These are phyloP conservation scores for Sylvilagus bachmani DNA, from an alignment of 2,113 vertebrate genomes.

Conservation along the genomic window DNA sequence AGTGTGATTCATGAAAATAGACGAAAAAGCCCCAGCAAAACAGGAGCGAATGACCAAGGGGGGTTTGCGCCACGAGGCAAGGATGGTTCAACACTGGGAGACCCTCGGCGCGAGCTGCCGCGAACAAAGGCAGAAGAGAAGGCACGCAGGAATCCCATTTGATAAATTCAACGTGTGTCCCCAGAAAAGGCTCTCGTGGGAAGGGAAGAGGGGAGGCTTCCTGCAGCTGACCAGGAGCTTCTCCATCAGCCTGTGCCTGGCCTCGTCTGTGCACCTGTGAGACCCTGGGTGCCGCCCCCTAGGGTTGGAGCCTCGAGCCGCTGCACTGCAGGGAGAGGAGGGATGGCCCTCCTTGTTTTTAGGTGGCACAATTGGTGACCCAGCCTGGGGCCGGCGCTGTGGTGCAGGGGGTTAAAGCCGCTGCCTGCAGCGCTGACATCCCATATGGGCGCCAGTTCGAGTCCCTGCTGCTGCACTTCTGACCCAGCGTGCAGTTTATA, in stretches of 20 bases:
- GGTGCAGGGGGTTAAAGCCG: too few species aligned
- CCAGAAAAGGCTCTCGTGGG: too few species aligned
- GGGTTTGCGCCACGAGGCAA: not conserved
- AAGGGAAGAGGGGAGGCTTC: not conserved
- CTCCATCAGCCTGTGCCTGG: not conserved
- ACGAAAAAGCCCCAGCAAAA: not conserved
- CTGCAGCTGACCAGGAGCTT: accelerated
- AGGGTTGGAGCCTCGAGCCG: not conserved
- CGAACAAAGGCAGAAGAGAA: not conserved
- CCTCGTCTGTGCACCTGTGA: too few species aligned
- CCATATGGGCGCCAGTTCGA: too few species aligned
- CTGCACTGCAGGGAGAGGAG: not conserved
- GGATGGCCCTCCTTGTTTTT: not conserved
- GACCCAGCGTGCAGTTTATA: not conserved
- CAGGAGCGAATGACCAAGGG: not conserved
- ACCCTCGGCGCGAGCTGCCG: accelerated
- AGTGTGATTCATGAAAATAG: not conserved
- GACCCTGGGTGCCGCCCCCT: not conserved
- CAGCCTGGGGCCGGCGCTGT: too few species aligned
- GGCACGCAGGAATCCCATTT: accelerated
- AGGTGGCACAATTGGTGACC: too few species aligned
- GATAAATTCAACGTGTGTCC: not conserved
- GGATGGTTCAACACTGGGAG: not conserved
- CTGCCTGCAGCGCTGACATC: too few species aligned
- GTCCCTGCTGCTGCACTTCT: too few species aligned